Base-by-base conservation (phyloP, 2,888 invertebrate species). In the Nomada fabriciana region DNA sequence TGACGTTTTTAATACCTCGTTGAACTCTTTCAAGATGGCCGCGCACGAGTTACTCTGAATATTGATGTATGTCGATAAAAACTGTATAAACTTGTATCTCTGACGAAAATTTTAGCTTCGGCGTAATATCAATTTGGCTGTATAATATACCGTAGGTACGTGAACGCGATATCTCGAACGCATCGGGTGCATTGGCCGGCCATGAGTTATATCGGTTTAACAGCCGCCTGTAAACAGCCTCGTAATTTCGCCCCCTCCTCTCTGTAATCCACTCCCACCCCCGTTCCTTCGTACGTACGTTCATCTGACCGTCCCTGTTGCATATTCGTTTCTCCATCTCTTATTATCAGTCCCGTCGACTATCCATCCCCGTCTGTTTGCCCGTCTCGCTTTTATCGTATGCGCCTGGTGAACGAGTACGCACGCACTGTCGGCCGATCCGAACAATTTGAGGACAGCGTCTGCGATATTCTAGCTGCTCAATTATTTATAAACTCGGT, bases 131-230 rank as follows among this genome's bases (percentile, higher is more conserved):
- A 29, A 29, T 7, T 29, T 29, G 0, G 79, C 76, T 87, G 85
- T 36, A 29, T 7, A 5, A 29, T 82, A 78, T 65, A 53, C 69
- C 65, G 68, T 68, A 47, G 7, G 63, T 76, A 67, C 64, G 25
- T 63, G 75, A 73, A 75, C 84, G 77, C 82, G 86, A 36, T 36
- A 36, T 80, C 80, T 82, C 83, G 82, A 84, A 80, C 80, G 85
- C 80, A 86, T 84, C 88, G 92, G 86, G 92, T 91, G 92, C 92
- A 91, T 90, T 91, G 92, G 89, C 90, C 91, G 92, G 88, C 92
- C 92, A 92, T 92, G 92, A 92, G 92, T 92, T 92, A 92, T 91
- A 91, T 92, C 90, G 90, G 88, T 91, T 90, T 87, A 90, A 90
- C 89, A 89, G 89, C 90, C 88, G 90, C 84, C 88, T 89, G 91